Base-by-base conservation (phyloP, 2,113 vertebrate genomes). In the Neodon shergylaensis region DNA sequence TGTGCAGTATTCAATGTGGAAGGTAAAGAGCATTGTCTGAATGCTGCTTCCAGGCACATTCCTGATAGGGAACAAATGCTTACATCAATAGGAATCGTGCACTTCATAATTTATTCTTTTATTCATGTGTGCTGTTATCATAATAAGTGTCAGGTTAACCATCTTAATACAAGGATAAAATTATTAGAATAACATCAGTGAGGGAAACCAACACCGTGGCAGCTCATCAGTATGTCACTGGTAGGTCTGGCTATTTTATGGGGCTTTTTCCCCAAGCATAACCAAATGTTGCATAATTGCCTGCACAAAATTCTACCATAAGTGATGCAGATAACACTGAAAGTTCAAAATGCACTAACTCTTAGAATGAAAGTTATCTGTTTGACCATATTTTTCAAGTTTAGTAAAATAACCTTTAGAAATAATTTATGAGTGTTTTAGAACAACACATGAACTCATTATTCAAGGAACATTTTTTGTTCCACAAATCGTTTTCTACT, bases 41-140 rank as follows among this genome's bases (percentile, higher is more conserved):
- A 84, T 98, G 68, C 94, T 98, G 97, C 97, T 97, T 92, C 74
- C 73, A 95, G 94, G 79, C 95, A 97, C 81, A 97, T 82, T 87
- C 7, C 0, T 1, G 11, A 88, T 96, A 94, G 68, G 96, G 93
- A 98, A 97, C 94, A 97, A 98, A 98, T 97, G 74, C 42, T 98
- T 96, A 63, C 95, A 97, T 96, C 89, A 97, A 96, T 81, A 97
- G 39, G 83, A 92, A 97, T 84, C 42, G 83, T 94, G 72, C 11
- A 47, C 58, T 98, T 96, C 17, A 1, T 86, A 97, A 97, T 98
- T 96, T 96, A 96, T 97, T 97, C 88, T 97, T 98, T 98, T 98
- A 97, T 97, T 97, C 36, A 6, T 87, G 86, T 96, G 95, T 85
- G 94, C 68, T 95, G 95, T 94, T 98, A 96, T 95, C 79, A 91